These are phyloP conservation scores for Mayetiola destructor DNA, from an alignment of 2,888 invertebrate species.

Conservation along the genomic window DNA sequence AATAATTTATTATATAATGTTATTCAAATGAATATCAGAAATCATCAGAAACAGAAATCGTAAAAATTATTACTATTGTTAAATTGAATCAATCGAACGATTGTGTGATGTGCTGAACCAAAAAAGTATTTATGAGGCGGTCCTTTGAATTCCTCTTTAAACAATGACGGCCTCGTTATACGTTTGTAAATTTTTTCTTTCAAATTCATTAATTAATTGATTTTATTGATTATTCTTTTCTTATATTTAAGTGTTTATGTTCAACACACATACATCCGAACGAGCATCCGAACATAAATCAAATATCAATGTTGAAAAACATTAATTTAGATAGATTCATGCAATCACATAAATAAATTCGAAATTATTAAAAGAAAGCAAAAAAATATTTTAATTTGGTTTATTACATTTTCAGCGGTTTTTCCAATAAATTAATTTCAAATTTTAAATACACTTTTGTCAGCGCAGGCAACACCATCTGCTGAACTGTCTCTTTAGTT, in stretches of 20 bases:
- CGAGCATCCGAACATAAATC: not conserved
- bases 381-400: no score
- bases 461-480: not conserved
- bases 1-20: no score
- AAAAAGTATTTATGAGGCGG: slow-evolving; percentile 12
- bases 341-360: no score
- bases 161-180: no score
- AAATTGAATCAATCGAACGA: no score
- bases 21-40: no score
- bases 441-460: not conserved
- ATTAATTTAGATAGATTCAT: no score
- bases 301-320: not conserved
- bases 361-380: no score
- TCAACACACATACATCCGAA: not conserved
- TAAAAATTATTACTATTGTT: no score
- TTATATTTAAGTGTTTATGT: not conserved
- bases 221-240: not conserved
- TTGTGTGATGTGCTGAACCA: slow-evolving; percentile 11
- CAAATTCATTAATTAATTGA: not conserved
- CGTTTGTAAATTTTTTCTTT: not conserved
- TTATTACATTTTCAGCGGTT: not conserved
- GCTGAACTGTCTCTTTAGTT: not conserved
- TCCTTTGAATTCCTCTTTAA: no score
- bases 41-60: no score
- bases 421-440: not conserved